phyloP scores from a whole-genome alignment of 2,113 vertebrate species.

The Brachyhypopomus occidentalis region DNA sequence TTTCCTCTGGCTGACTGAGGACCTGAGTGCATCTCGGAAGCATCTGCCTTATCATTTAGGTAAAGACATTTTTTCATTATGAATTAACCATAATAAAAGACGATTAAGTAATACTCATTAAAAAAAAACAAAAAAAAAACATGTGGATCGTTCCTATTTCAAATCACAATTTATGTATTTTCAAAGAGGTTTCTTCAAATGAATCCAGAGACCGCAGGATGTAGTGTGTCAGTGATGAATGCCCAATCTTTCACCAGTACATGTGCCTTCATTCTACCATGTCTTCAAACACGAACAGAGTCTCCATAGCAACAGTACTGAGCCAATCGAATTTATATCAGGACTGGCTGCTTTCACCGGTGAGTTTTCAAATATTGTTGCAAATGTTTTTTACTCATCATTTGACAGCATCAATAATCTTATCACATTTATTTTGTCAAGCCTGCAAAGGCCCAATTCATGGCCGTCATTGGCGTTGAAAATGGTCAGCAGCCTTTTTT shows the following conservation, averaged over 20 bases:
- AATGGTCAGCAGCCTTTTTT: not conserved
- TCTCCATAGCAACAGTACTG: slow-evolving; percentile 61
- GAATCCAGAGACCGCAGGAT: slow-evolving; percentile 13
- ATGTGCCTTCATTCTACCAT: slow-evolving; percentile 21
- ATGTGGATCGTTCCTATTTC: not conserved
- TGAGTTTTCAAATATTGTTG: slow-evolving; percentile 38
- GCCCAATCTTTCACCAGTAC: slow-evolving; percentile 8
- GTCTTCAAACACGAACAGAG: slow-evolving; percentile 33
- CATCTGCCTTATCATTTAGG: slow-evolving; percentile 3
- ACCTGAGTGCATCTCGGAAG: not conserved
- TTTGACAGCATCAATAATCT: slow-evolving; percentile 22
- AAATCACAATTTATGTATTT: not conserved
- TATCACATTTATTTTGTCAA: not conserved
- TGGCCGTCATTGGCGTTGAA: not conserved
- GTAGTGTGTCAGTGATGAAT: not conserved
- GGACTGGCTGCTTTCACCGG: slow-evolving; percentile 25
- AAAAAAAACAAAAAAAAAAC: no score
- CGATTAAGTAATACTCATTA: slow-evolving; percentile 4
- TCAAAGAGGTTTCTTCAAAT: not conserved
- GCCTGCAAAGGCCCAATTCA: not conserved
- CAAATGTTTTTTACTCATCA: slow-evolving; percentile 29
- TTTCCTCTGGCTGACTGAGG: not conserved
- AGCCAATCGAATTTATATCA: slow-evolving; percentile 26
- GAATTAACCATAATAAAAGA: slow-evolving; percentile 4
- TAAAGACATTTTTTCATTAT: not conserved